A percentile compares a stretch with the other conserved stretches of the same genome.
These are phyloP conservation scores for Achatina immaculata DNA, from an alignment of 1,140 invertebrate genomes.

Conservation along the genomic window DNA sequence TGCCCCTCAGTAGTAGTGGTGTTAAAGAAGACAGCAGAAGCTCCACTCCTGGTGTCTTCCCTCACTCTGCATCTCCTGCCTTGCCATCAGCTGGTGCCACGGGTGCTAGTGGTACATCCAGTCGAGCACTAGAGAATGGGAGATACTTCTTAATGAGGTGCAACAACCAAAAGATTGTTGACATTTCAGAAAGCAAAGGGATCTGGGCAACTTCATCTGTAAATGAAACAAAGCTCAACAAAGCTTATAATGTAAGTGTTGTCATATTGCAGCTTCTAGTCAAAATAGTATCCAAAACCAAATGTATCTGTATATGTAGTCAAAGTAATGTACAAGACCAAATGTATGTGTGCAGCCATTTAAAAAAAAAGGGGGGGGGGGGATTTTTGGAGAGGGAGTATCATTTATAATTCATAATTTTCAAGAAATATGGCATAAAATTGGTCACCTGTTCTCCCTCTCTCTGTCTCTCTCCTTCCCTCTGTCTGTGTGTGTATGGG, in stretches of 20 bases:
- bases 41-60: background rate
- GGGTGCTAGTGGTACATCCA: background rate
- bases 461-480: no score
- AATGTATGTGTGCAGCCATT: background rate
- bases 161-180: constrained; percentile 71
- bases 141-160: constrained; percentile 74
- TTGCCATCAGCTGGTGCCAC: background rate
- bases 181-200: constrained; percentile 70
- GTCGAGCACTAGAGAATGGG: constrained; percentile 27
- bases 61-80: background rate
- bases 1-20: background rate
- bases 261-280: background rate
- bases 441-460: no score
- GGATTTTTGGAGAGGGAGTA: no score
- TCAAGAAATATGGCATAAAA: no score
- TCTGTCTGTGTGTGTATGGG: no score
- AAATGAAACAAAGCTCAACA: constrained; percentile 72
- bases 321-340: background rate
- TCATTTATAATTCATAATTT: no score
- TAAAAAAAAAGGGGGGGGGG: no score
- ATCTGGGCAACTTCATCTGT: constrained; percentile 72
- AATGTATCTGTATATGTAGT: background rate
- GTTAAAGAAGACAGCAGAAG: constrained; percentile 13
- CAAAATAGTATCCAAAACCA: no score
- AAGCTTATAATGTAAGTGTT: constrained; percentile 70